Conservation (phyloP, 2,797 vertebrate genomes). For the Pipistrellus kuhlii region DNA sequence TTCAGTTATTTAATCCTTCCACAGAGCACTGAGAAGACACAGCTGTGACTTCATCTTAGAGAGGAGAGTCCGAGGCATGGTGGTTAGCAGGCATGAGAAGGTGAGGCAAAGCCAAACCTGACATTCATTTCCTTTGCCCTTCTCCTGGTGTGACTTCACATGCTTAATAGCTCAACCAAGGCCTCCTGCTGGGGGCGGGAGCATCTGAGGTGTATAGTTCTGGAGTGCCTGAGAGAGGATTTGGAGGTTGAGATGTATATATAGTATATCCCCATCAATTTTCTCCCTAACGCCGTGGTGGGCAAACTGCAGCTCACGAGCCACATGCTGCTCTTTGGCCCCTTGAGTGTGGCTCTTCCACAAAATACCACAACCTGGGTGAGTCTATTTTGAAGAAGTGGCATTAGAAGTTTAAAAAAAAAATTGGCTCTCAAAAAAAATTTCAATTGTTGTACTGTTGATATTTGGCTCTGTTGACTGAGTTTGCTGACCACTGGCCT, state of each 20-base stretch:
- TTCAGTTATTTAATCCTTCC: background rate
- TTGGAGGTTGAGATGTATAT: background rate
- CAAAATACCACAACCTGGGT: no score
- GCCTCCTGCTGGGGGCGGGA: background rate
- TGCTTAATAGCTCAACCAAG: background rate
- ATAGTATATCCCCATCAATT: background rate
- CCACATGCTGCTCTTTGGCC: no score
- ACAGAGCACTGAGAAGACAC: background rate
- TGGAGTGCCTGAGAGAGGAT: background rate
- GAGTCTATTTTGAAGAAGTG: no score
- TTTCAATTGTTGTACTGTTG: no score
- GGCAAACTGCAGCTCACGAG: no score
- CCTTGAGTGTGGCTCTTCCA: no score
- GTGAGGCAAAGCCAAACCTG: background rate
- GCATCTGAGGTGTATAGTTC: background rate
- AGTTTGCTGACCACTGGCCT: no score
- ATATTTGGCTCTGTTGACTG: no score
- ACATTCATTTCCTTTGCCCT: background rate
- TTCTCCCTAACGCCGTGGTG: background rate
- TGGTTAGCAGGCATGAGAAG: background rate
- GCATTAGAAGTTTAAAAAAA: no score
- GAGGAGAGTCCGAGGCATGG: background rate
- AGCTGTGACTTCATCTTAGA: background rate
- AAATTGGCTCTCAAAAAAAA: no score
- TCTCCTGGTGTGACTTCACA: background rate